Evolutionary conservation across 2,113 vertebrate genomes (phyloP).

Genomic region (Typhlomys cinereus): DNA sequence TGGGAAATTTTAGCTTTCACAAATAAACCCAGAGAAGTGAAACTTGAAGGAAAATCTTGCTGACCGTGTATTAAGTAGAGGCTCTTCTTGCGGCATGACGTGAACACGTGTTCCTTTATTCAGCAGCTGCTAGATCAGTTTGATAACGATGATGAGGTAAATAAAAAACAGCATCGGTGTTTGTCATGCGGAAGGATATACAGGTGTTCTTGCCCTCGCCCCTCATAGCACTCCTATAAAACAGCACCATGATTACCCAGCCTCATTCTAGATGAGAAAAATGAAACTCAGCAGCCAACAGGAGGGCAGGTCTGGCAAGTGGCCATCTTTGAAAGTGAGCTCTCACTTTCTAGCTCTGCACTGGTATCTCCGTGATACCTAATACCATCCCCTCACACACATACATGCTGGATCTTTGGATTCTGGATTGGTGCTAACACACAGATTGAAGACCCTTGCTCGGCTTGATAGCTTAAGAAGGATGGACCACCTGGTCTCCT

Average conservation of each 20-base stretch:
- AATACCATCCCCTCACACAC: background rate
- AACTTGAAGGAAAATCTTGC: background rate
- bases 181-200: background rate
- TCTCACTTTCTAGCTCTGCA: background rate
- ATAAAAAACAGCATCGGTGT: background rate
- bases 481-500: accelerated
- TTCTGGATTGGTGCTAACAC: background rate
- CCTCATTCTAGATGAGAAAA: background rate
- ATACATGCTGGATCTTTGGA: background rate
- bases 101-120: background rate
- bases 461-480: background rate
- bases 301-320: background rate
- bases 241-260: background rate
- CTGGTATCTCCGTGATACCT: background rate
- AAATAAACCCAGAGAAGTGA: slow-evolving; percentile 16
- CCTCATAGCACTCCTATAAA: background rate
- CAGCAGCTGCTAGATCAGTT: background rate
- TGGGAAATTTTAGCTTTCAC: slow-evolving; percentile 1
- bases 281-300: background rate
- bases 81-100: background rate
- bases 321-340: background rate
- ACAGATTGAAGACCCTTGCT: background rate
- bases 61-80: background rate
- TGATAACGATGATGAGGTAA: background rate
- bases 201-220: background rate